phyloP scores from a whole-genome alignment of 2,888 invertebrate genomes.

The Polydesmus complanatus region DNA sequence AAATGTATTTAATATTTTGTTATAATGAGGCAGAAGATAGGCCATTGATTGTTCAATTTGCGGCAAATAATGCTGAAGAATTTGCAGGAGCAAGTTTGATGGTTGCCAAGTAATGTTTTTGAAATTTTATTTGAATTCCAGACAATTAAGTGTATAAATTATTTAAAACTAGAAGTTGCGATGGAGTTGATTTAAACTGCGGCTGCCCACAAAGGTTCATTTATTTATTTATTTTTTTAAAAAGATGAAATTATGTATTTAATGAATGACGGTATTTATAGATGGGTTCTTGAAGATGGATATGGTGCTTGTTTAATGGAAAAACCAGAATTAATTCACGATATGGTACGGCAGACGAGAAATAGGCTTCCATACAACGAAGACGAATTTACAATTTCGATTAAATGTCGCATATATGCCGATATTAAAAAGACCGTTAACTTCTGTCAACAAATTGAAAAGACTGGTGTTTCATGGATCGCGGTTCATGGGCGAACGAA shows the following conservation, averaged over 20 bases:
- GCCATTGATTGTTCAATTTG: constrained; percentile 89
- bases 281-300: constrained; percentile 84
- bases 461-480: constrained; percentile 73
- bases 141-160: neutral
- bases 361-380: constrained; percentile 49
- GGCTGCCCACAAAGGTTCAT: constrained; percentile 80
- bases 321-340: constrained; percentile 67
- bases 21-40: constrained; percentile 45
- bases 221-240: neutral
- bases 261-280: constrained; percentile 5
- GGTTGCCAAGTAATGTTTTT: constrained; percentile 49
- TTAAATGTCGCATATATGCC: constrained; percentile 72
- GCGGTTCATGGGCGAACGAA: constrained; percentile 87
- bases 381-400: constrained; percentile 64
- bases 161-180: constrained; percentile 46
- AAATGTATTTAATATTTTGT: constrained; percentile 15
- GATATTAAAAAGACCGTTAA: constrained; percentile 57
- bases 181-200: constrained; percentile 92
- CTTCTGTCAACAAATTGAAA: constrained; percentile 62
- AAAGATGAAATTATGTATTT: neutral
- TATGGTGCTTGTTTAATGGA: constrained; percentile 71
- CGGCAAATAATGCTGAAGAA: constrained; percentile 66
- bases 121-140: neutral
- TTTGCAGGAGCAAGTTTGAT: constrained; percentile 74
- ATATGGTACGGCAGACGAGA: constrained; percentile 61